Base-by-base conservation (phyloP, 37 sponge, comb jelly and placozoan species). In the Oopsacas minuta region DNA sequence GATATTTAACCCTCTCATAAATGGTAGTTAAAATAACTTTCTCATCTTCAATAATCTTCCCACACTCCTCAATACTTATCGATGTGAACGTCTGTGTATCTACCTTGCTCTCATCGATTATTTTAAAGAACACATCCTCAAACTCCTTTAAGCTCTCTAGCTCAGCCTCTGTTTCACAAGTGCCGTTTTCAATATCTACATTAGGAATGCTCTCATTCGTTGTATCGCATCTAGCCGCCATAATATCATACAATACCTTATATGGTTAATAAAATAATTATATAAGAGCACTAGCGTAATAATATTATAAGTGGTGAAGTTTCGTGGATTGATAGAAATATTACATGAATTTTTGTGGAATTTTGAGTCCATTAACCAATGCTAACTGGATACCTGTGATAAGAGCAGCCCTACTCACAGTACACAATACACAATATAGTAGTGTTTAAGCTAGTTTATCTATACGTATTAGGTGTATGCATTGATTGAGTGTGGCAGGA, bases 401-500 rank as follows among this genome's bases (percentile, higher is more conserved):
- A 3, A 61, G 22, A 7, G 75, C 20, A 61, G 75, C 75, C 30
- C 75, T 61, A 61, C 75, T 61, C 20, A n/a, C 75, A 10, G 75
- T 61, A 34, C 75, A 82, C 75, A 61, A 12, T 15, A n/a, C n/a
- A n/a, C n/a, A n/a, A n/a, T n/a, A n/a, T n/a, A n/a, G n/a, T n/a
- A n/a, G n/a, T n/a, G n/a, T n/a, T 17, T 85, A 23, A 34, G 83
- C 89, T 1, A 89, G 89, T 12, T 20, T 35, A 30, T 89, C 84
- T 30, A 89, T 52, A n/a, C n/a, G n/a, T n/a, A 83, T 52, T 85
- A 23, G 89, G 89, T 35, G 86, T 83, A 35, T 83, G 82, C 22
- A 86, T 36, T 1, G 82, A 36, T 23, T 86, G 89, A 37, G 85
- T 85, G 39, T 83, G 83, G 81, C 53, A 89, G 3, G 86, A 81